Evolutionary conservation across 2,888 invertebrate genomes (phyloP).

Genomic region (Phortica magna): DNA sequence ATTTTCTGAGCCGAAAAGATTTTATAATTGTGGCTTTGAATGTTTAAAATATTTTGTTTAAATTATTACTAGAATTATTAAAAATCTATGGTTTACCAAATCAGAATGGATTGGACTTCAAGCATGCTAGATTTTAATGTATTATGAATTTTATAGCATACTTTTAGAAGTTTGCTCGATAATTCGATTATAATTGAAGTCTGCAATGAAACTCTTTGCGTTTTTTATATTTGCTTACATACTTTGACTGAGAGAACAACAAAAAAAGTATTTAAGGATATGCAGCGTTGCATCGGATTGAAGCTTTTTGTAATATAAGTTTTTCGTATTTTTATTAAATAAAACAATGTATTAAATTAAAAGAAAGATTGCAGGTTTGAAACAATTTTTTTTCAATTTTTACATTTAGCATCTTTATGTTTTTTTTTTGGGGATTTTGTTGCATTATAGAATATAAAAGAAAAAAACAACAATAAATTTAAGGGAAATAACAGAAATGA

Average conservation of each 20-base stretch:
- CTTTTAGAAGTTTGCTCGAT: too few species aligned
- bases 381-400: not conserved
- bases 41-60: too few species aligned
- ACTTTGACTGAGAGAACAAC: not conserved
- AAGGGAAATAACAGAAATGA: not conserved
- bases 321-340: slow-evolving; percentile 27
- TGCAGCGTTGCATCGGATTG: slow-evolving; percentile 73
- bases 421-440: slow-evolving; percentile 32
- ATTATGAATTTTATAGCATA: too few species aligned
- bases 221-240: too few species aligned
- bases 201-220: too few species aligned
- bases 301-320: slow-evolving; percentile 32
- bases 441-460: slow-evolving; percentile 30
- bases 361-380: slow-evolving; percentile 3
- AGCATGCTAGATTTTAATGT: too few species aligned
- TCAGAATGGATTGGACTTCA: too few species aligned
- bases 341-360: slow-evolving; percentile 14
- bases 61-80: too few species aligned
- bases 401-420: slow-evolving; percentile 21
- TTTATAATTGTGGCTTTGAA: too few species aligned
- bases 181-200: too few species aligned
- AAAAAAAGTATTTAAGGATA: slow-evolving; percentile 39
- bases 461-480: slow-evolving; percentile 1
- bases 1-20: too few species aligned
- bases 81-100: too few species aligned